Base-by-base conservation (phyloP, 2,113 vertebrate genomes). In the Paralichthys olivaceus region DNA sequence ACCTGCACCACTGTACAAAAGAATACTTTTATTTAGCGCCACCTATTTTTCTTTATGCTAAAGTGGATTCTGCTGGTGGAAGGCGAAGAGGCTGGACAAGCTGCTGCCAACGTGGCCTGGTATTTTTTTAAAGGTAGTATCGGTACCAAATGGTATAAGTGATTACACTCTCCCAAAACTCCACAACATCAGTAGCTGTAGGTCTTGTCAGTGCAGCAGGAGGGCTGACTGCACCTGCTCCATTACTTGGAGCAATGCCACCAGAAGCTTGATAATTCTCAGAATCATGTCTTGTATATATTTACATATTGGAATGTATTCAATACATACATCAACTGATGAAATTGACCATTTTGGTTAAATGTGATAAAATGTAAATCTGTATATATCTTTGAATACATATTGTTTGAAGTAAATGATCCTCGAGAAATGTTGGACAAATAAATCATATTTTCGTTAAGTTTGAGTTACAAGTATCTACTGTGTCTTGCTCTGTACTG, bases 91-190 rank as follows among this genome's bases (percentile, higher is more conserved):
- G 94, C 96, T 95, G 97, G 96, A 98, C 96, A 96, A 95, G 96
- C 96, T 95, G 95, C 96, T 96, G 95, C 94, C 95, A 95, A 95
- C 97, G 94, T 96, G 96, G 96, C 96, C 96, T 96, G 96, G 94
- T 98, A 96, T 97, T 94, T 97, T 96, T 96, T 95, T 96, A 96
- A 98, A 98, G 97, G 97, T 98, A 97, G 97, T 98, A 97, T 97
- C 93, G 96, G 95, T 91, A 91, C 74, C 83, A 95, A 96, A 94
- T 94, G 93, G 96, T 95, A 94, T 91, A 89, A 90, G 88, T 94
- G 84, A 81, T 82, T 81, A 22, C 77, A 47, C 88, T 92, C 84
- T 83, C 82, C 85, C 90, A 88, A 71, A 86, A 84, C 77, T 87
- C 81, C 86, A 84, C 86, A 66, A 84, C 86, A 70, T 63, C 88